Evolutionary conservation across 2,113 vertebrate species (phyloP), one percentile per base, ranked within the genome.

Genomic region (Noturus placidus): DNA sequence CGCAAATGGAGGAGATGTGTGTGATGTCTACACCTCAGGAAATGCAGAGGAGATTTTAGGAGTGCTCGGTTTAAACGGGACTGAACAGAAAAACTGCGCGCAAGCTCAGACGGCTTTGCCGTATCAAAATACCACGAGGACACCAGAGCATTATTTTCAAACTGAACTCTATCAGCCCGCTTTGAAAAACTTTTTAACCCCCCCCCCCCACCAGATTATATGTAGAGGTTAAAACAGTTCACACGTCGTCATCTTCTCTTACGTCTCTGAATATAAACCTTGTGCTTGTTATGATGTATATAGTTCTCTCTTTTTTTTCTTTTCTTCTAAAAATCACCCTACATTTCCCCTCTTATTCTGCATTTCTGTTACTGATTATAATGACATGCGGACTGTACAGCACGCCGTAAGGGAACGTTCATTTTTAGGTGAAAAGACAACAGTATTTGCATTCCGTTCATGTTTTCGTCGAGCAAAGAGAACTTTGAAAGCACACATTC

Each of bases 401-500:
- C 17, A 30, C 54, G 27, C 76, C 25, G 22, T 50, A 74, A 25
- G 2, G 46, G 42, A 54, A 30, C 76, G 30, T 78, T 78, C 54
- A 30, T 79, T 79, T 80, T 35, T 4, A 57, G n/a, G 78, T 57
- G 30, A 30, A 83, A 83, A 52, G 27, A 52, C 27, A 35, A 70
- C 65, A 10, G 46, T 25, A 54, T 52, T 83, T 69, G 46, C 27
- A 83, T 69, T 70, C 35, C n/a, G 54, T 46, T 27, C 56, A 25
- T 38, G 33, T 42, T 38, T 61, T 25, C 56, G 10, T 15, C 14
- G 30, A 61, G 33, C 33, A 42, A 52, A 69, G 63, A 11, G 46
- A 83, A 46, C 81, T 63, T 38, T 33, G 63, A 83, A 67, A 69
- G 27, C 33, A n/a, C n/a, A 69, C 61, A 69, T 33, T 57, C 56